These are phyloP conservation scores for Aphidius ervi DNA, from an alignment of 1,140 invertebrate species.

Conservation along the genomic window DNA sequence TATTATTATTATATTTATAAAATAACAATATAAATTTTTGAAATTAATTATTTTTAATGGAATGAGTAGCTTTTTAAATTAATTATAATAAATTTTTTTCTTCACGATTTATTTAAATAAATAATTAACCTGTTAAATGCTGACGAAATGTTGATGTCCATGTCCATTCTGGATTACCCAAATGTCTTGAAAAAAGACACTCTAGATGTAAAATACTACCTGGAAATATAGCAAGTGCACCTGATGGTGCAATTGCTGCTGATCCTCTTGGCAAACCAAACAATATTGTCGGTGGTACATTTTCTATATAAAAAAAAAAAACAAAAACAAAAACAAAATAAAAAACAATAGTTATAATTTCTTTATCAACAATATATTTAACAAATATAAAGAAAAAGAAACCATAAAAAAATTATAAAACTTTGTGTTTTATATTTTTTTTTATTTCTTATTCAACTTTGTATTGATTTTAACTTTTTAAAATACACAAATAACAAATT, in stretches of 20 bases:
- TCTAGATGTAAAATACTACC: constrained; percentile 79
- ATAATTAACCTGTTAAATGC: constrained; percentile 65
- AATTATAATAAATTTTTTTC: too few relatives aligned
- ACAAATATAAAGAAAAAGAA: background rate
- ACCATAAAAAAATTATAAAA: background rate
- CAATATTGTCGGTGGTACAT: constrained; percentile 78
- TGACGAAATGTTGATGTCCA: constrained; percentile 76
- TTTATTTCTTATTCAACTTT: background rate
- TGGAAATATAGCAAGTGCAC: constrained; percentile 74
- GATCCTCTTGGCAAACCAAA: constrained; percentile 76
- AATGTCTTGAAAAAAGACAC: constrained; percentile 69
- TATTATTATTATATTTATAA: too few relatives aligned
- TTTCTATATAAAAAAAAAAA: constrained; percentile 55
- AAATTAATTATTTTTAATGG: too few relatives aligned
- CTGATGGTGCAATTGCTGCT: constrained; percentile 72
- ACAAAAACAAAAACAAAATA: too few relatives aligned
- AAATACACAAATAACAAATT: too few relatives aligned
- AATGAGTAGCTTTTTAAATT: too few relatives aligned
- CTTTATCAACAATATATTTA: background rate
- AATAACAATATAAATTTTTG: too few relatives aligned
- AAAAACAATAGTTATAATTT: background rate
- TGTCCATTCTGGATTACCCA: constrained; percentile 82
- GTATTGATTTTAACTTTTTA: background rate
- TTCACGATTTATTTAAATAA: too few relatives aligned
- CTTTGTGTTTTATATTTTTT: background rate